Base-by-base conservation (phyloP, 2,888 invertebrate genomes). In the Muschampia plurimacula region DNA sequence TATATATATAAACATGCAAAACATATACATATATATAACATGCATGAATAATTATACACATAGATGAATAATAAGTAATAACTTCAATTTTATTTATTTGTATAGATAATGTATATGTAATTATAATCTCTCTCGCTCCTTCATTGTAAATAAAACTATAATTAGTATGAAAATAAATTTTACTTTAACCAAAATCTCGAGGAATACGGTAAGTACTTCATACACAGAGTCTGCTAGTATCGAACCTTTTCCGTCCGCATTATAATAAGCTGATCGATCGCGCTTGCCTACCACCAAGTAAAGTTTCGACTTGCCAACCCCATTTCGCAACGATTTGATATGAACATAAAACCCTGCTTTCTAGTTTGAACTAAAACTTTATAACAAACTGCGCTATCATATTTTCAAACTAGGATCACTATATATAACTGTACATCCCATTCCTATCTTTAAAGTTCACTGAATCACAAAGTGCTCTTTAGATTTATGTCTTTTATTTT, bases 361-460 rank as follows among this genome's bases (percentile, higher is more conserved):
- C 62, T 41, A 62, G 62, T 62, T 62, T n/a, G 15, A 62, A 15
- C 62, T n/a, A 41, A 41, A 41, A 59, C 65, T 60, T 59, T 60
- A 66, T 71, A 71, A 46, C 65, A 55, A 70, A 65, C 65, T 57
- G 36, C 2, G 64, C 64, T 57, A 71, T 71, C 57, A 65, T 71
- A 71, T 60, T 65, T 66, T 59, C 65, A 59, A 71, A 71, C 71
- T 71, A 46, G 66, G 66, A 71, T 71, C 66, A 22, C 71, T 49
- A 60, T 70, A 70, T 36, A 44, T 66, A 66, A 71, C 46, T 71
- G 57, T 39, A 28, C 46, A 55, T 15, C 22, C 46, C 70, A 59
- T 32, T 70, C 44, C 32, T 70, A 70, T 65, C 65, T 70, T 36
- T 32, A 22, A 41, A 36, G 64, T 70, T 65, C 70, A 70, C 60